Percentiles rank a stretch among this genome's conserved stretches.
phyloP scores from a whole-genome alignment of 2,888 invertebrate species.

The Dryobota labecula region DNA sequence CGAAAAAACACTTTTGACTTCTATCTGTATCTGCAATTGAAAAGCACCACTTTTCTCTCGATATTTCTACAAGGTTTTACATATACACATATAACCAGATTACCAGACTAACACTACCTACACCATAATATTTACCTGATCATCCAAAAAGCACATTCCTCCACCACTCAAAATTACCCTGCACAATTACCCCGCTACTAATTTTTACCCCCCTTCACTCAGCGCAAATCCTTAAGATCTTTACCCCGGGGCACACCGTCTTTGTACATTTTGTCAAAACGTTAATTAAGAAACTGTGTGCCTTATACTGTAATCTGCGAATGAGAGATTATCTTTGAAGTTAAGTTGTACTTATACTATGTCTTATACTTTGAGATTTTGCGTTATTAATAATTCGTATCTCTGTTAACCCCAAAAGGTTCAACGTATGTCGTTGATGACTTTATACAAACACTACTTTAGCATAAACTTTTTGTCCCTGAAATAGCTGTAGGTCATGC shows the following conservation, averaged over 20 bases:
- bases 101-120: too few relatives aligned
- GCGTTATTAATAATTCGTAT: constrained; percentile 31
- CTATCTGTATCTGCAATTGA: not conserved
- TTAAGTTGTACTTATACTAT: constrained; percentile 14
- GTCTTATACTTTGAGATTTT: constrained; percentile 20
- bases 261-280: constrained; percentile 76
- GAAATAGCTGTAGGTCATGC: not conserved
- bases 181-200: constrained; percentile 40
- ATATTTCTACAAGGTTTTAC: not conserved
- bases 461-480: not conserved
- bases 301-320: constrained; percentile 55
- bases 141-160: constrained; percentile 35
- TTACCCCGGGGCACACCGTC: constrained; percentile 56
- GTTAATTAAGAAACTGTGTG: constrained; percentile 69
- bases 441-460: not conserved
- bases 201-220: constrained; percentile 49
- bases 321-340: constrained; percentile 65
- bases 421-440: too few relatives aligned
- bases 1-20: not conserved
- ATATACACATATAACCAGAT: too few relatives aligned
- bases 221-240: constrained; percentile 53
- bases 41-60: not conserved
- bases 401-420: not conserved
- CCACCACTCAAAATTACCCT: constrained; percentile 33
- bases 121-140: constrained; percentile 3